A percentile compares a stretch with the other conserved stretches of the same genome.
Evolutionary conservation across 2,888 invertebrate genomes (phyloP).

Genomic region (Phorcus lineatus): DNA sequence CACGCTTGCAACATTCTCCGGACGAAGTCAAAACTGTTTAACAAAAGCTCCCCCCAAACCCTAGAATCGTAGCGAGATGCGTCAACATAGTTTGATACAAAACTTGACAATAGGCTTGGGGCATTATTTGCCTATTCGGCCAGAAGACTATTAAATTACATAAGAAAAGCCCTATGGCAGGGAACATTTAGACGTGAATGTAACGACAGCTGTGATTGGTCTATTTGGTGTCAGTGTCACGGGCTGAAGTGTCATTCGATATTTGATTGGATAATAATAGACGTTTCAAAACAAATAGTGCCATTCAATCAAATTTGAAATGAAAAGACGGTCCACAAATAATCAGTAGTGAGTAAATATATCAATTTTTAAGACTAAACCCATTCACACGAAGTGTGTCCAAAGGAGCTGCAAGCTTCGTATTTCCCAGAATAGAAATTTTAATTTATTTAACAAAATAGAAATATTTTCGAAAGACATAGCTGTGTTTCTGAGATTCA

Average conservation of each 20-base stretch:
- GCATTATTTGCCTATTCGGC: slow-evolving; percentile 15
- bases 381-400: too few species aligned
- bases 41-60: not conserved
- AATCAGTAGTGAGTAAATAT: too few species aligned
- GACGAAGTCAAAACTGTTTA: not conserved
- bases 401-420: too few species aligned
- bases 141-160: slow-evolving; percentile 15
- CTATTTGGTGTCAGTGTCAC: not conserved
- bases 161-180: not conserved
- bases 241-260: not conserved
- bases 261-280: slow-evolving; percentile 14
- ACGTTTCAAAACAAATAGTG: too few species aligned
- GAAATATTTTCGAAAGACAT: too few species aligned
- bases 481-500: too few species aligned
- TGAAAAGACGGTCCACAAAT: too few species aligned
- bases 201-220: slow-evolving; percentile 4
- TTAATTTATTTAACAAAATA: too few species aligned
- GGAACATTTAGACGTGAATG: not conserved
- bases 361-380: too few species aligned
- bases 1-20: too few species aligned
- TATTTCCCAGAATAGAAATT: too few species aligned
- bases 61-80: not conserved
- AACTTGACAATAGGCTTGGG: not conserved
- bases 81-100: not conserved
- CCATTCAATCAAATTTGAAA: too few species aligned